Base-by-base conservation (phyloP, 2,797 vertebrate species). In the Pangasius mekongensis region DNA sequence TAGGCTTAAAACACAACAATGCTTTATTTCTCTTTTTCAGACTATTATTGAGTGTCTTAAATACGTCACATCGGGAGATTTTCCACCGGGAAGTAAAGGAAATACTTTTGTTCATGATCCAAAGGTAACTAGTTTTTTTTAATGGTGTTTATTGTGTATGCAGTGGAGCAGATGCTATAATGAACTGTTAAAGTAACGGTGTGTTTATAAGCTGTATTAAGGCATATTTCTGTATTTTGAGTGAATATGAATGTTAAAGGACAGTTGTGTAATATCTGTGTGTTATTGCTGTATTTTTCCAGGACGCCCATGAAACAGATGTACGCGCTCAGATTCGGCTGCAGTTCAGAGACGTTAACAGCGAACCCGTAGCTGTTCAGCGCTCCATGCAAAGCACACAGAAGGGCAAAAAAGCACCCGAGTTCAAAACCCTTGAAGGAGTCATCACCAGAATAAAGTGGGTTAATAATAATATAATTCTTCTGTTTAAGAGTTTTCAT, bases 41-140 rank as follows among this genome's bases (percentile, higher is more conserved):
- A 99, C 98, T 83, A 99, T 99, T 86, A 99, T 99, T 90, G 99
- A 99, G 93, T 99, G 98, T 89, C 96, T 99, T 22, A 99, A 97
- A 91, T 99, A 99, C 87, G 95, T 98, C 89, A 97, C 96, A 88
- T 95, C 98, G 80, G 98, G 98, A 83, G 98, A 99, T 93, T 98
- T 99, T 92, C 99, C 99, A 85, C 98, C 99, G 87, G 98, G 98
- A 91, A 97, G 97, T 64, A 99, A 99, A 97, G 98, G 98, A 91
- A 96, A 95, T 87, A 97, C 98, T 7, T 99, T 99, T 95, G 98
- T 99, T 87, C 98, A 99, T 54, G 99, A 99, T 93, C 98, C 99
- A 89, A 99, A 98, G 97, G 98, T 99, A 94, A 94, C 14, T 30
- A 2, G 2, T 18, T 54, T 20, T 14, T 76, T 77, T 14, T 52